Percentiles rank a stretch among this genome's conserved stretches.
Conservation (phyloP, 2,113 vertebrate genomes). For the Pachypanchax playfairii region DNA sequence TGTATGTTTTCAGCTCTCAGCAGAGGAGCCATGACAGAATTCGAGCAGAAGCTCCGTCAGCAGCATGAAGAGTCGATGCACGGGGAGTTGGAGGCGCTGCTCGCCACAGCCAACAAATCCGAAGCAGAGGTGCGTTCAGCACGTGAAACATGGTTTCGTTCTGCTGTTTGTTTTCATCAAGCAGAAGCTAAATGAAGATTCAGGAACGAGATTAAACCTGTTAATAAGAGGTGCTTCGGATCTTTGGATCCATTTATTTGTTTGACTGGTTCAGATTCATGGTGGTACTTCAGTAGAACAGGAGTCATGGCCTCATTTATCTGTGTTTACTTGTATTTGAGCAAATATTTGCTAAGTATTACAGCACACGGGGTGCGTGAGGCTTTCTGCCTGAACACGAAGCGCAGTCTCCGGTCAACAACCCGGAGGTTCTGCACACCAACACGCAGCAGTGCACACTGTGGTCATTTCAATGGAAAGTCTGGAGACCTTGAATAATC, state of each 20-base stretch:
- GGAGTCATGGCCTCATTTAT: background rate
- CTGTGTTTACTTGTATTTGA: background rate
- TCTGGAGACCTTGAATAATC: background rate
- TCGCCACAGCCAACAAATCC: constrained; percentile 6
- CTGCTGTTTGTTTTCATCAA: background rate
- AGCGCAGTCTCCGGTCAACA: constrained; percentile 2
- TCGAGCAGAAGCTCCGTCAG: constrained; percentile 73
- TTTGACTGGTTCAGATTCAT: background rate
- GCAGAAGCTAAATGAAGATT: background rate
- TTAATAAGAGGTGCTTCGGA: too few species aligned
- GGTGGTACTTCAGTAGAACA: background rate
- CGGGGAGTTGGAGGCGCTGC: constrained; percentile 66
- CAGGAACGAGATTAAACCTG: background rate
- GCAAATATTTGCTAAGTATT: constrained; percentile 40
- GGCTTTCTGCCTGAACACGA: background rate
- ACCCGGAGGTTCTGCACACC: constrained; percentile 24
- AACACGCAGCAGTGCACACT: background rate
- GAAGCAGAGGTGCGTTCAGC: constrained; percentile 62
- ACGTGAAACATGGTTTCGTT: background rate
- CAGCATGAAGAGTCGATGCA: constrained; percentile 73
- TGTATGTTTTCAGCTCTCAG: constrained; percentile 46
- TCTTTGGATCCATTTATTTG: background rate
- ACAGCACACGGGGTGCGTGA: background rate
- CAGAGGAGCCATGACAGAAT: constrained; percentile 66
- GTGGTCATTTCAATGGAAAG: background rate